Conservation (phyloP, 2,113 vertebrate genomes). For the Panthera tigris region DNA sequence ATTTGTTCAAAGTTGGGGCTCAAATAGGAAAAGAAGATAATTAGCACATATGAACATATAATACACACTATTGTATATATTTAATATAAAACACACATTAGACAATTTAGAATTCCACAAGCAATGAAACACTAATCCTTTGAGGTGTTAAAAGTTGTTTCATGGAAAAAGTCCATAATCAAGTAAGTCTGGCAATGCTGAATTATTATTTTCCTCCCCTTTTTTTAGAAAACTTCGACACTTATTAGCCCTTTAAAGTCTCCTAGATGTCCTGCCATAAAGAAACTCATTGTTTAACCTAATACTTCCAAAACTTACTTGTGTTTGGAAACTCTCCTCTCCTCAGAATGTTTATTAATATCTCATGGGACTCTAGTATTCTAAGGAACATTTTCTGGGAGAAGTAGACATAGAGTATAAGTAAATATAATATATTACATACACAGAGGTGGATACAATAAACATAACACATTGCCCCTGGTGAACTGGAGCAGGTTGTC, state of each 20-base stretch:
- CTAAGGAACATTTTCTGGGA: conserved; percentile 29
- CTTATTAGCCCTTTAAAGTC: background rate
- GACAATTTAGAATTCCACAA: conserved; percentile 27
- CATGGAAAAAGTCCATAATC: background rate
- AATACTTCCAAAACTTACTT: background rate
- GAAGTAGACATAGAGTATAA: conserved; percentile 18
- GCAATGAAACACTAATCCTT: background rate
- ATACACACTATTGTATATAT: background rate
- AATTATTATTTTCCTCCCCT: conserved; percentile 39
- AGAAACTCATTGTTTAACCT: conserved; percentile 13
- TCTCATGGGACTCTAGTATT: background rate
- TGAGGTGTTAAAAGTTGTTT: background rate
- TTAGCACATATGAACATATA: background rate
- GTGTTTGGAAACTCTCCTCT: conserved; percentile 2
- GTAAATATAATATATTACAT: conserved; percentile 9
- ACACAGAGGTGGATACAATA: background rate
- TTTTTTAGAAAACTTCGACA: conserved; percentile 34
- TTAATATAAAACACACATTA: background rate
- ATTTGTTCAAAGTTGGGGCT: background rate
- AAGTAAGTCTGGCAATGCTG: background rate
- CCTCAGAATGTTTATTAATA: background rate
- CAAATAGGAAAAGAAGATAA: background rate
- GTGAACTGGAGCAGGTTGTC: background rate
- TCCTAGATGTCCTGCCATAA: conserved; percentile 1
- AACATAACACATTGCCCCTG: background rate